phyloP scores from a whole-genome alignment of 2,888 invertebrate species.

The Hymenopus coronatus region DNA sequence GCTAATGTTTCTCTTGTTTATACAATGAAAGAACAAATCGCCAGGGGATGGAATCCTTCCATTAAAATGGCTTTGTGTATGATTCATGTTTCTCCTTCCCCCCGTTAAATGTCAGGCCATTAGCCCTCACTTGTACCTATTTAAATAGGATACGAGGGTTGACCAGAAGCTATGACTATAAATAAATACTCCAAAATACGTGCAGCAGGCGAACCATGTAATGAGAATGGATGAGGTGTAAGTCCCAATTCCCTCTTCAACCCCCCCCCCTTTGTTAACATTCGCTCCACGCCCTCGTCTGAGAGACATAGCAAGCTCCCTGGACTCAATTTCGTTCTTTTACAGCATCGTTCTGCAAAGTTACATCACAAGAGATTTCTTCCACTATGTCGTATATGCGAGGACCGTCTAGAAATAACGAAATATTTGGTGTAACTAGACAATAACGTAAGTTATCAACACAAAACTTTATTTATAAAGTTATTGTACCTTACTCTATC shows the following conservation, averaged over 20 bases:
- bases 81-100: neutral
- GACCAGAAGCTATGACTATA: constrained; percentile 7
- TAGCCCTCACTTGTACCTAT: neutral
- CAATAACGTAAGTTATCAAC: too few relatives aligned
- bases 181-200: constrained; percentile 20
- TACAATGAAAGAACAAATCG: neutral
- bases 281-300: neutral
- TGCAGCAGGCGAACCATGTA: constrained; percentile 16
- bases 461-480: too few relatives aligned
- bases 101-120: neutral
- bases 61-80: neutral
- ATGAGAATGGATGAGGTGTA: constrained; percentile 30
- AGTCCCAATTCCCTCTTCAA: constrained; percentile 19
- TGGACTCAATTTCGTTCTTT: too few relatives aligned
- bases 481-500: too few relatives aligned
- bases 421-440: too few relatives aligned
- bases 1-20: neutral
- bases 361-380: too few relatives aligned
- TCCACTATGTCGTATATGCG: too few relatives aligned
- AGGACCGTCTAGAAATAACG: too few relatives aligned
- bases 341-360: too few relatives aligned
- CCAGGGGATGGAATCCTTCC: neutral
- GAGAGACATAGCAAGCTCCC: too few relatives aligned
- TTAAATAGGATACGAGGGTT: neutral
- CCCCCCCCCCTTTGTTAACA: constrained; percentile 8